Conservation (phyloP, 2,113 vertebrate species). For the Reinhardtius hippoglossoides region DNA sequence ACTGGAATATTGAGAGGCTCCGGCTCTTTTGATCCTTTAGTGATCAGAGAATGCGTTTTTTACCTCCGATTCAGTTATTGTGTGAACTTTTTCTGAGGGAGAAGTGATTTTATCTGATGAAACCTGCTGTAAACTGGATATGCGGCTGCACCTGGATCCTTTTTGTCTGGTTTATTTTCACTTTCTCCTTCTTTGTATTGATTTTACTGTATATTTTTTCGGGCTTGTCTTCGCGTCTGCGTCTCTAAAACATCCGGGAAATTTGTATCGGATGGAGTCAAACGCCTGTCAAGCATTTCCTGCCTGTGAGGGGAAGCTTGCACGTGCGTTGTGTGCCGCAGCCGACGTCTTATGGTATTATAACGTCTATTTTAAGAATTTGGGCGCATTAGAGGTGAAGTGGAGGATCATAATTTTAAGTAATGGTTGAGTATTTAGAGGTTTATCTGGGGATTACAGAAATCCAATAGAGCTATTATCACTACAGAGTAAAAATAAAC, state of each 20-base stretch:
- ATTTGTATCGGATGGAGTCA: slow-evolving; percentile 2
- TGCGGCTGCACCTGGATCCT: neutral
- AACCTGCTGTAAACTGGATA: slow-evolving; percentile 25
- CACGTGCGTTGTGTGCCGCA: neutral
- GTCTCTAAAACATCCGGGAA: slow-evolving; percentile 7
- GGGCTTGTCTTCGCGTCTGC: slow-evolving; percentile 1
- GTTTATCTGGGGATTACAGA: no score
- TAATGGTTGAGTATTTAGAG: no score
- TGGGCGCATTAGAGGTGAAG: neutral
- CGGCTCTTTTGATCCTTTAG: slow-evolving; percentile 26
- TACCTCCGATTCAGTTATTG: slow-evolving; percentile 13
- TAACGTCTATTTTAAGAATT: neutral
- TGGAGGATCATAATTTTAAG: neutral
- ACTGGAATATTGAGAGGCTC: neutral
- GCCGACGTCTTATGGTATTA: neutral
- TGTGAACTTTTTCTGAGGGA: slow-evolving; percentile 18
- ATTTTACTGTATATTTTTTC: neutral
- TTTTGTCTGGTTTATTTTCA: neutral
- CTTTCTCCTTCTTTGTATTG: neutral
- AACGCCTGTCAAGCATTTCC: slow-evolving; percentile 6
- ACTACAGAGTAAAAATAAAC: neutral
- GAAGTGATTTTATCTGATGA: slow-evolving; percentile 35
- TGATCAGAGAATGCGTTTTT: slow-evolving; percentile 23
- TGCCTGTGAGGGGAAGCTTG: neutral
- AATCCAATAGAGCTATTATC: neutral